Evolutionary conservation across 2,888 invertebrate species (phyloP).

Genomic region (Neuroscelio doddi): DNA sequence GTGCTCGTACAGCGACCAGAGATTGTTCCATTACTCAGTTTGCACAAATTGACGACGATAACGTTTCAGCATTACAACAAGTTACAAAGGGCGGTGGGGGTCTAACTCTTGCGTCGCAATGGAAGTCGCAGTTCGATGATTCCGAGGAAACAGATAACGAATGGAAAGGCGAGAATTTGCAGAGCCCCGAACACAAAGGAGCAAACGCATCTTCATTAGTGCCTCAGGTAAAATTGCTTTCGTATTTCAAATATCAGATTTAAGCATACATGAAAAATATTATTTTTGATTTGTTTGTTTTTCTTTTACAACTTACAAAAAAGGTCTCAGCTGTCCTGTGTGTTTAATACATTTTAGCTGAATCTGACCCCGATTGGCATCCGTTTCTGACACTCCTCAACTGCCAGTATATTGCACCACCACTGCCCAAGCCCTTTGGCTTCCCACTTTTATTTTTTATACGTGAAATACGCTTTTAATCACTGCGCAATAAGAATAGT

Average conservation of each 20-base stretch:
- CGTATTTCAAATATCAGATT: background rate
- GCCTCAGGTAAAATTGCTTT: constrained; percentile 59
- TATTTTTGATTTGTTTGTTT: no score
- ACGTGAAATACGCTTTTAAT: no score
- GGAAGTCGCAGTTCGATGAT: constrained; percentile 97
- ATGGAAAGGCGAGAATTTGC: constrained; percentile 85
- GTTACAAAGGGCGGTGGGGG: constrained; percentile 90
- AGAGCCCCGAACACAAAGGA: constrained; percentile 73
- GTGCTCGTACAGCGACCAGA: constrained; percentile 75
- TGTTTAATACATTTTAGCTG: no score
- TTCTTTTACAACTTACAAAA: no score
- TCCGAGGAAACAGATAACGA: constrained; percentile 96
- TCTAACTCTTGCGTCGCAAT: constrained; percentile 91
- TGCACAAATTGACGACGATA: constrained; percentile 94
- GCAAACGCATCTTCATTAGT: constrained; percentile 56
- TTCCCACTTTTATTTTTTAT: no score
- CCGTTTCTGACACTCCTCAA: no score
- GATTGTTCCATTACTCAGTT: constrained; percentile 92
- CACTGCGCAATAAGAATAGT: no score
- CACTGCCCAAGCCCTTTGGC: no score
- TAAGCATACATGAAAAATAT: no score
- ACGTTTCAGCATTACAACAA: constrained; percentile 90
- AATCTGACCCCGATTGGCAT: no score
- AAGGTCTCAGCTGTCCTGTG: no score
- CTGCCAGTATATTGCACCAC: no score